These are phyloP conservation scores for Troides oblongomaculatus DNA, from an alignment of 2,888 invertebrate genomes.

Conservation along the genomic window DNA sequence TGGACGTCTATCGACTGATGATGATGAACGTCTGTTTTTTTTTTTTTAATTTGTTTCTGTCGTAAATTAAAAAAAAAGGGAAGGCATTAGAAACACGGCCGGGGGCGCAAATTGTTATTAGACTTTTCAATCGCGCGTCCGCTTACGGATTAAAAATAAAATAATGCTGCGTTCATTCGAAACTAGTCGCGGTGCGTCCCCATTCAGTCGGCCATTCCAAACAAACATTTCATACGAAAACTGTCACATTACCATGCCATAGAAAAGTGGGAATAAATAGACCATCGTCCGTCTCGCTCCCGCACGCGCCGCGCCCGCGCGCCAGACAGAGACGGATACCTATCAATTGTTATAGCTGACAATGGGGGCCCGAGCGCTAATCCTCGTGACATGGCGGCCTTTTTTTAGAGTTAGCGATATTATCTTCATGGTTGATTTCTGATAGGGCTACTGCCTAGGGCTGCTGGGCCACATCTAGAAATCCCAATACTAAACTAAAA, in stretches of 20 bases:
- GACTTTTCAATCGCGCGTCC: constrained; percentile 46
- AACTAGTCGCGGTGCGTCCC: constrained; percentile 54
- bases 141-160: constrained; percentile 70
- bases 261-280: constrained; percentile 75
- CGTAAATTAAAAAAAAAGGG: constrained; percentile 13
- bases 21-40: background rate
- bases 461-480: constrained; percentile 5
- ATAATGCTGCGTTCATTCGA: constrained; percentile 59
- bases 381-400: constrained; percentile 71
- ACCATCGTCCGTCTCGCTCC: constrained; percentile 56
- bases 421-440: constrained; percentile 64
- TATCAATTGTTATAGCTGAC: constrained; percentile 69
- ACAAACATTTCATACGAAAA: constrained; percentile 76
- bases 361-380: constrained; percentile 66
- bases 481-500: background rate
- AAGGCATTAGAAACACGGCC: constrained; percentile 31
- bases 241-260: constrained; percentile 73
- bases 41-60: constrained; percentile 6
- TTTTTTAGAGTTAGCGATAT: constrained; percentile 56
- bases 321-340: constrained; percentile 64
- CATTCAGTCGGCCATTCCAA: constrained; percentile 63
- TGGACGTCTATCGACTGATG: too few species aligned
- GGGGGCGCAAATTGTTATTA: constrained; percentile 44
- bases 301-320: constrained; percentile 32
- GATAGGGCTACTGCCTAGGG: constrained; percentile 62